Evolutionary conservation across 2,113 vertebrate genomes (phyloP).

Genomic region (Cheilinus undulatus): DNA sequence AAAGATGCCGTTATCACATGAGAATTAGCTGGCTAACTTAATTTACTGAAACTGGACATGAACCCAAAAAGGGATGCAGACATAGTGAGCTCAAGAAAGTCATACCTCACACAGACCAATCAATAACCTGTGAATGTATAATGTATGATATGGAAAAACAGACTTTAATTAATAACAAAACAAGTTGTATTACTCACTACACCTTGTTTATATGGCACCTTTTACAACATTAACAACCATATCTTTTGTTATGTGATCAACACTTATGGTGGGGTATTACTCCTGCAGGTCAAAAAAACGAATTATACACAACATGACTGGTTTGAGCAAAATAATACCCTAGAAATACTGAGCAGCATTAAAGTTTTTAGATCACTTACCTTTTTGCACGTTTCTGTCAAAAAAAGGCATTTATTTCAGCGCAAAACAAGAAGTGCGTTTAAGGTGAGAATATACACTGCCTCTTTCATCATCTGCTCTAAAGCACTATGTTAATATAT

Average conservation of each 20-base stretch:
- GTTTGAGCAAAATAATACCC: too few species aligned
- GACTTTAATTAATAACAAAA: too few species aligned
- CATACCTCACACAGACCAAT: not conserved
- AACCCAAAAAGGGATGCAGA: slow-evolving; percentile 3
- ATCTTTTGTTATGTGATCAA: too few species aligned
- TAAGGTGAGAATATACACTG: too few species aligned
- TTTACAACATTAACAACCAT: too few species aligned
- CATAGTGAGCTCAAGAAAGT: not conserved
- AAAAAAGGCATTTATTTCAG: not conserved
- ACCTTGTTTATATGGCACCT: too few species aligned
- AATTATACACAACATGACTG: too few species aligned
- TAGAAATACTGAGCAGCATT: too few species aligned
- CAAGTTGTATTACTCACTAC: too few species aligned
- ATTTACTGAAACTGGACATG: slow-evolving; percentile 41
- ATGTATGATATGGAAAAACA: too few species aligned
- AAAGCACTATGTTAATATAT: not conserved
- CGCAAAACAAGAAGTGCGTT: not conserved
- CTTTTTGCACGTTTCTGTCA: not conserved
- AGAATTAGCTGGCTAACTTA: slow-evolving; percentile 50
- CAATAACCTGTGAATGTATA: not conserved
- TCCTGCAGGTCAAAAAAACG: too few species aligned
- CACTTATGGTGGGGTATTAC: too few species aligned
- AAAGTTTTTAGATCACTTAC: not conserved
- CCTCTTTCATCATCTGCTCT: not conserved
- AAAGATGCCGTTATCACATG: slow-evolving; percentile 57